These are phyloP conservation scores for Hypselothyrea guttata DNA, from an alignment of 2,888 invertebrate genomes.

Conservation along the genomic window DNA sequence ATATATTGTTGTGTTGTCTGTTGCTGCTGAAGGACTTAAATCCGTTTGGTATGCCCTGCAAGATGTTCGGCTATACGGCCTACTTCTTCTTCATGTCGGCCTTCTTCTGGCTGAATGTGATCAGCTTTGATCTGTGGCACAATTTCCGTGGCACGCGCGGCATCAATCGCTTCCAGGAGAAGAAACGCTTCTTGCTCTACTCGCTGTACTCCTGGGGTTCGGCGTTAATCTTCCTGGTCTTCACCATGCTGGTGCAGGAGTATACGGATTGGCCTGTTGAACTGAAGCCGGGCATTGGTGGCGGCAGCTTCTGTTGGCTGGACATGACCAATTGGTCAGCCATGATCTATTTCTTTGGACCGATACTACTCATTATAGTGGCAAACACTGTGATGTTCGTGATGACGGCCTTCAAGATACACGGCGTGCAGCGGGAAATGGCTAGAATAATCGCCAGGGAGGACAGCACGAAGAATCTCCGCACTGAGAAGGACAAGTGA, in stretches of 20 bases:
- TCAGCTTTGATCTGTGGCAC: conserved; percentile 94
- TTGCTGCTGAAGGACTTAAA: conserved; percentile 47
- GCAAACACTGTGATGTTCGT: conserved; percentile 80
- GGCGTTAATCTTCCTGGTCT: conserved; percentile 66
- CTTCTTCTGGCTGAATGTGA: conserved; percentile 93
- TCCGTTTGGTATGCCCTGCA: conserved; percentile 55
- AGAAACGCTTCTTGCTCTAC: conserved; percentile 79
- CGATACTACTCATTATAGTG: conserved; percentile 77
- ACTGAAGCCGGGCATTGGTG: conserved; percentile 84
- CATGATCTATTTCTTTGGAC: conserved; percentile 79
- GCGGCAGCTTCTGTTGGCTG: conserved; percentile 84
- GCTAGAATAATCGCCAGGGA: conserved; percentile 78
- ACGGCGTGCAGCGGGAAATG: conserved; percentile 80
- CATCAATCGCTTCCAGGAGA: conserved; percentile 74
- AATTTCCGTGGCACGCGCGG: conserved; percentile 80
- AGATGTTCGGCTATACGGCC: conserved; percentile 84
- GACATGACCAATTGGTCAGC: conserved; percentile 80
- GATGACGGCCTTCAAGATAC: conserved; percentile 80
- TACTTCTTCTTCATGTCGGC: conserved; percentile 90
- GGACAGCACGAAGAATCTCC: conserved; percentile 79
- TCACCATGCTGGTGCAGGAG: conserved; percentile 78
- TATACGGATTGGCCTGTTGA: conserved; percentile 53
- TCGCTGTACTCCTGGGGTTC: conserved; percentile 81
- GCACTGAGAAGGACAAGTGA: conserved; percentile 81
- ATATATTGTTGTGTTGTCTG: conserved; percentile 83